phyloP scores from a whole-genome alignment of 2,113 vertebrate species.

The Neolamprologus toae region DNA sequence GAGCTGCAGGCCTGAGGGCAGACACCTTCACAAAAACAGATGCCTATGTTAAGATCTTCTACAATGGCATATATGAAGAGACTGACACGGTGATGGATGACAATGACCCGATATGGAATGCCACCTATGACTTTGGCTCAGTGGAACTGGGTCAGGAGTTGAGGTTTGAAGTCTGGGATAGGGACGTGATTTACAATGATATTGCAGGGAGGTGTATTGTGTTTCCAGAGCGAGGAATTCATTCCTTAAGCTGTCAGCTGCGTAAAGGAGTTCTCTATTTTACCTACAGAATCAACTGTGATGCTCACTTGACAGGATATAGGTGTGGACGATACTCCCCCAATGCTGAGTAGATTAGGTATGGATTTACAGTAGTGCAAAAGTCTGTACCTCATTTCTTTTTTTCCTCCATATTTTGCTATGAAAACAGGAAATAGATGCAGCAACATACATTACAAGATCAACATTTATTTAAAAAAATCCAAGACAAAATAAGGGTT shows the following conservation, averaged over 20 bases:
- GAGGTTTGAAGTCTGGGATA: constrained; percentile 74
- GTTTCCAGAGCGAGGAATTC: constrained; percentile 61
- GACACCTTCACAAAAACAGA: constrained; percentile 69
- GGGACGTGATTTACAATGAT: constrained; percentile 67
- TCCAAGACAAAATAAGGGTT: background rate
- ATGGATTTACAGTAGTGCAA: background rate
- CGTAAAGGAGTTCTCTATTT: constrained; percentile 67
- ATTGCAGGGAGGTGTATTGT: constrained; percentile 54
- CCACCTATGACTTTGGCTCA: constrained; percentile 55
- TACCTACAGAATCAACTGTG: constrained; percentile 61
- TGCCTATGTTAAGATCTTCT: constrained; percentile 72
- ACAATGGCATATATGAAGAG: constrained; percentile 61
- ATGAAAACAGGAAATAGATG: background rate
- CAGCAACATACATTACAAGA: background rate
- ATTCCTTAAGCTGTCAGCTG: constrained; percentile 66
- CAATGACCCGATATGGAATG: constrained; percentile 69
- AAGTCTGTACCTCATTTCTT: background rate
- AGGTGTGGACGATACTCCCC: constrained; percentile 70
- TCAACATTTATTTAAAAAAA: background rate
- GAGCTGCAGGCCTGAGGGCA: constrained; percentile 56
- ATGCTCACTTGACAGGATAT: constrained; percentile 65
- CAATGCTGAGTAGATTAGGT: constrained; percentile 30
- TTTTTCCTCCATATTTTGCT: background rate
- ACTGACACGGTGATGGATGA: constrained; percentile 61
- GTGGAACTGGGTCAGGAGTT: constrained; percentile 66